Evolutionary conservation across 2,888 invertebrate species (phyloP), one percentile per base, ranked within the genome.

Genomic region (Lasioglossum pauxillum): DNA sequence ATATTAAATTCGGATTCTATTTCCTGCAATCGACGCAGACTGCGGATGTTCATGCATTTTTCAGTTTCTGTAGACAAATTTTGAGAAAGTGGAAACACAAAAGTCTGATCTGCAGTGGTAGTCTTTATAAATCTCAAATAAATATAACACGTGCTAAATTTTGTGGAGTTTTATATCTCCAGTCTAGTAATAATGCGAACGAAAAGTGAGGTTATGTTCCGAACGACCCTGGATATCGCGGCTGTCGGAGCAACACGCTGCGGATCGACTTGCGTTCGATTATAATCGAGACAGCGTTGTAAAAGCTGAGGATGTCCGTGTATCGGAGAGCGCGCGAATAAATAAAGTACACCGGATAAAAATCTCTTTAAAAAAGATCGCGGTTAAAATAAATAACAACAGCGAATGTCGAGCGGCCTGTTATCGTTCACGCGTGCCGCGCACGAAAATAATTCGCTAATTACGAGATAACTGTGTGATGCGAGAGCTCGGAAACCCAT

Each of bases 261-360:
- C 80, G 71, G 88, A 90, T 89, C 88, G 88, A 90, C 85, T 16
- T 31, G 4, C 31, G 31, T 35, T 67, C 67, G 67, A 35, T 53
- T 78, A 10, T 10, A 0, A 8, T 53, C 7, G 12, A 16, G 14
- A 49, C 46, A 10, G 14, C 49, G 41, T 31, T 19, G 31, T 27
- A 84, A 71, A 60, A 64, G 44, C 53, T 57, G 84, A 84, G 79
- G 75, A 78, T 83, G 44, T 4, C 19, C 67, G 60, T 53, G 16
- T 73, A 74, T 75, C 49, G 19, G 57, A 5, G 44, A n/a, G 74
- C 38, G 27, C 67, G 27, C 27, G 19, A 75, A 60, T 69, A 80
- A 84, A 84, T 49, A 27, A 77, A 10, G n/a, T 31, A 38, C 64
- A 35, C 5, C 5, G n/a, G 72, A 78, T 60, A 64, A 75, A 83